Percentiles rank a stretch among this genome's conserved stretches.
Evolutionary conservation across 2,888 invertebrate genomes (phyloP).

Genomic region (Drosophila dives): DNA sequence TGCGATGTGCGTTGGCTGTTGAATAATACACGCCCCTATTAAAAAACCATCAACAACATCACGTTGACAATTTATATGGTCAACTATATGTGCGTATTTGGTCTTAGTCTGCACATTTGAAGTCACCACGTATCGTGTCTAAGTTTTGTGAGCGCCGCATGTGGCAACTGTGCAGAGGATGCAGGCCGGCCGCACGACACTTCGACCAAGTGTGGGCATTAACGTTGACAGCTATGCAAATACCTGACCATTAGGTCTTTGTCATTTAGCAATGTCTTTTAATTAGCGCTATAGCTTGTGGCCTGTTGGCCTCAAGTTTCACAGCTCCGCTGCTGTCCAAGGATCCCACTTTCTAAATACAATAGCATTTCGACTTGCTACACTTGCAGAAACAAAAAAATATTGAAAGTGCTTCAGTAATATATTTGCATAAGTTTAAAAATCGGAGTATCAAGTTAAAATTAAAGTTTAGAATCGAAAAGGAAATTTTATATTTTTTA

Average conservation of each 20-base stretch:
- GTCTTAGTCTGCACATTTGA: conserved; percentile 8
- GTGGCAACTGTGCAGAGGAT: conserved; percentile 20
- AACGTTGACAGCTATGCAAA: conserved; percentile 77
- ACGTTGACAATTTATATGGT: conserved; percentile 76
- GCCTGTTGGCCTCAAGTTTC: conserved; percentile 33
- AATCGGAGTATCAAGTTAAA: background rate
- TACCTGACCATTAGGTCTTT: conserved; percentile 77
- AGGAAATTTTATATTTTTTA: background rate
- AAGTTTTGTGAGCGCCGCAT: conserved; percentile 36
- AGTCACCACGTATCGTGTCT: background rate
- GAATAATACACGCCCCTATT: conserved; percentile 78
- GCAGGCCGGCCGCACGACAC: conserved; percentile 22
- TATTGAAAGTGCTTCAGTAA: background rate
- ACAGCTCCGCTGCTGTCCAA: conserved; percentile 9
- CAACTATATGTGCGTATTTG: conserved; percentile 71
- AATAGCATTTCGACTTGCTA: conserved; percentile 29
- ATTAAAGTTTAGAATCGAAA: background rate
- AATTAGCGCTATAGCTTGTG: conserved; percentile 63
- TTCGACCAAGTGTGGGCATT: conserved; percentile 76
- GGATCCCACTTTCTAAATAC: conserved; percentile 57
- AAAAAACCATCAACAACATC: conserved; percentile 59
- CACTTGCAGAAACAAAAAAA: background rate
- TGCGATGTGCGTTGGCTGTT: conserved; percentile 59
- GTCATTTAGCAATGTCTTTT: conserved; percentile 79
- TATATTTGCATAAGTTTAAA: background rate